Conservation (phyloP, 2,888 invertebrate genomes). For the Ormyrus pomaceus region DNA sequence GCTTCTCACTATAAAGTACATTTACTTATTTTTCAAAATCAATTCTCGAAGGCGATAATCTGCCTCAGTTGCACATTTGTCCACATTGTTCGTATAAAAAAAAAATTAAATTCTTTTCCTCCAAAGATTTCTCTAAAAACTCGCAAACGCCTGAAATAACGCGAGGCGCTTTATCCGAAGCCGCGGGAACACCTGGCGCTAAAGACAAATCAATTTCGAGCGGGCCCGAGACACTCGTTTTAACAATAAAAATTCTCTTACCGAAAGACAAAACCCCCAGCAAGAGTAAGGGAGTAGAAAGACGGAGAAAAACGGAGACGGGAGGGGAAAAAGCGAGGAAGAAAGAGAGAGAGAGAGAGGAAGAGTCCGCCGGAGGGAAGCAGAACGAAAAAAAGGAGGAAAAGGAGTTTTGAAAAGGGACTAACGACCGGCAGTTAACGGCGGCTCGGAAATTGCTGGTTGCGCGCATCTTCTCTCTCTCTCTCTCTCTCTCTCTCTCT, state of each 20-base stretch:
- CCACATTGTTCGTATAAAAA: no score
- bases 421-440: conserved; percentile 77
- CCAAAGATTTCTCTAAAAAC: background rate
- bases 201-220: conserved; percentile 56
- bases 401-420: conserved; percentile 76
- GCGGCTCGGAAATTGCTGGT: conserved; percentile 76
- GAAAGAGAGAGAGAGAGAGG: background rate
- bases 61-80: background rate
- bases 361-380: conserved; percentile 32
- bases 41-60: conserved; percentile 5
- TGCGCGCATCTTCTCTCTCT: conserved; percentile 70
- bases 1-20: background rate
- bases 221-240: conserved; percentile 34
- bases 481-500: conserved; percentile 19
- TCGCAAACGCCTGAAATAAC: background rate
- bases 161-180: background rate
- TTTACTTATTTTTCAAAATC: conserved; percentile 1
- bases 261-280: conserved; percentile 26
- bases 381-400: conserved; percentile 53
- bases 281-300: background rate
- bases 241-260: conserved; percentile 54
- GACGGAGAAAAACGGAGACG: conserved; percentile 9
- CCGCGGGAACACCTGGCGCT: conserved; percentile 35
- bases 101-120: background rate
- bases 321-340: background rate